Base-by-base conservation (phyloP, 2,888 invertebrate species). In the Pollenia griseotomentosa region DNA sequence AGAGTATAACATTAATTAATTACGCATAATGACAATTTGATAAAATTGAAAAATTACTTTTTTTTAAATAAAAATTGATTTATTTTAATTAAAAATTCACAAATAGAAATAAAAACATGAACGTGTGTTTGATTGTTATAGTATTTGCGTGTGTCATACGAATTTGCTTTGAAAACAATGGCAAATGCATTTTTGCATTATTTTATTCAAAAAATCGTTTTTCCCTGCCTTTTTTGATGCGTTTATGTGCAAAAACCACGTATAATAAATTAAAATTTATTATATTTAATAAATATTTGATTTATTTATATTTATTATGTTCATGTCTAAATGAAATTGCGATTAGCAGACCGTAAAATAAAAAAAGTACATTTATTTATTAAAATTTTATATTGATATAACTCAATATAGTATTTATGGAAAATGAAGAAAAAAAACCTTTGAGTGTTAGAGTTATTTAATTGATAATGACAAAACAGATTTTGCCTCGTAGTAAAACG, bases 11-110 rank as follows among this genome's bases (percentile, higher is more conserved):
- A 79, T 75, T 83, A 79, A 92, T 91, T 91, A 91, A 92, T 92
- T 91, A 91, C 91, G 91, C 91, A 91, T 91, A 91, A 88, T 91
- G 91, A 92, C 91, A 92, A 92, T 92, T 92, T 91, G 91, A 91
- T 91, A 88, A 91, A 91, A 91, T 90, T 91, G 91, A 91, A 91
- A 91, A 92, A 91, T 91, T 91, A 90, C 90, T 89, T 91, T 91
- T 91, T 81, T 10, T 91, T 81, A n/a, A 7, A 90, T 89, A 90
- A 88, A 90, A 91, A 91, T 92, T 91, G 92, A 92, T 91, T 91
- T 91, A 91, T 91, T 91, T 91, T 91, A 91, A 91, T 91, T 92
- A 92, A 90, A 91, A 91, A 91, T 91, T 90, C 89, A 85, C 79
- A 83, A 83, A 87, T 79, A 82, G 87, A 83, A 87, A 61, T 74